Conservation (phyloP, 2,888 invertebrate genomes). For the Heliconius cydno region DNA sequence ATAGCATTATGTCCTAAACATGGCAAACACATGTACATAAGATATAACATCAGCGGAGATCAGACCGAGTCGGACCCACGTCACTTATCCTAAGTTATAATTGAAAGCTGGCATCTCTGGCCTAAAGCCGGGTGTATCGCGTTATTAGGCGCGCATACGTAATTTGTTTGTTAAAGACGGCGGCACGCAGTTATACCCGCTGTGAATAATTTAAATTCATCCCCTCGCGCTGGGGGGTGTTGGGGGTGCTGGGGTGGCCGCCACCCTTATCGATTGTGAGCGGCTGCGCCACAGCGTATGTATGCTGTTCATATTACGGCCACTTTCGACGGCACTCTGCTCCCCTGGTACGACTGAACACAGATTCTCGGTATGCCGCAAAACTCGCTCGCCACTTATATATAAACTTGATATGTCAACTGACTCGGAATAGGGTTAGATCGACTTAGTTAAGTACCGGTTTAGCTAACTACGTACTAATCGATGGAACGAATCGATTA, state of each 20-base stretch:
- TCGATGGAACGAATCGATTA: not conserved
- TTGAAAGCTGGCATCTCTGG: constrained; percentile 72
- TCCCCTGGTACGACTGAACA: constrained; percentile 69
- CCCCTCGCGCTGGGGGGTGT: constrained; percentile 60
- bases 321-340: constrained; percentile 66
- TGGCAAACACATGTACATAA: constrained; percentile 50
- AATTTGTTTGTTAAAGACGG: constrained; percentile 84
- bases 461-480: constrained; percentile 23
- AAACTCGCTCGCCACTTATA: constrained; percentile 59
- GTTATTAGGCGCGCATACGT: constrained; percentile 82
- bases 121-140: constrained; percentile 76
- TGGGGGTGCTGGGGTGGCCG: constrained; percentile 57
- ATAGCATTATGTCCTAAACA: too few species aligned
- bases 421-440: constrained; percentile 48
- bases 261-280: constrained; percentile 71
- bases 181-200: constrained; percentile 80
- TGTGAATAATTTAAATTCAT: constrained; percentile 84
- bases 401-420: constrained; percentile 63
- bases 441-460: constrained; percentile 49
- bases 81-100: constrained; percentile 78
- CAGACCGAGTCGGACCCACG: constrained; percentile 51
- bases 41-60: constrained; percentile 45
- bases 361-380: constrained; percentile 73
- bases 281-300: constrained; percentile 58
- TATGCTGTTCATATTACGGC: constrained; percentile 58